Evolutionary conservation across 1,140 invertebrate species (phyloP).

Genomic region (Cyphomyrmex costatus): DNA sequence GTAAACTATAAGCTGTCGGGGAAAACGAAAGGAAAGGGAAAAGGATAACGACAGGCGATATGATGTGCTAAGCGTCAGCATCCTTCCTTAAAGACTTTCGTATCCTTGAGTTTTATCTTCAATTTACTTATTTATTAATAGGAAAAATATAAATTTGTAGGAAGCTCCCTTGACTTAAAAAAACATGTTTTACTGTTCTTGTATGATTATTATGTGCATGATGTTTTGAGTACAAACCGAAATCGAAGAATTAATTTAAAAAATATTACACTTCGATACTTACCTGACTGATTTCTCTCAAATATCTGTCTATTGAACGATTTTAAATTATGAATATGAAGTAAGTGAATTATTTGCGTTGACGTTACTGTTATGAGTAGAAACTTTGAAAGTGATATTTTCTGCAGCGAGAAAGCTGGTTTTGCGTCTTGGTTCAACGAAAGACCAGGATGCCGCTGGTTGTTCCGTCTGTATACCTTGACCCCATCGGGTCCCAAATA

Average conservation of each 20-base stretch:
- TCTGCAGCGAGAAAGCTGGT: constrained; percentile 47
- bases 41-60: background rate
- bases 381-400: constrained; percentile 51
- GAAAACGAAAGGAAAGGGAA: constrained; percentile 32
- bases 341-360: background rate
- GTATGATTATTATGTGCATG: background rate
- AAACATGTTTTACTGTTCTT: background rate
- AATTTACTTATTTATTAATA: background rate
- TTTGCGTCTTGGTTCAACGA: constrained; percentile 47
- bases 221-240: background rate
- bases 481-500: background rate
- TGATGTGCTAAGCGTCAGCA: background rate
- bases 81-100: background rate
- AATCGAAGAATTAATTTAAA: background rate
- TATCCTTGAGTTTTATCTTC: background rate
- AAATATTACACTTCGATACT: background rate
- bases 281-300: background rate
- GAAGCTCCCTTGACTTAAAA: background rate
- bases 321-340: constrained; percentile 3
- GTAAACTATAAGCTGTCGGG: constrained; percentile 15
- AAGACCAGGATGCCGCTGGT: constrained; percentile 58
- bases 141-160: background rate
- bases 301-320: background rate
- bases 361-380: background rate
- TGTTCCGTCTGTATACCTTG: constrained; percentile 46